Evolutionary conservation across 2,888 invertebrate genomes (phyloP).

Genomic region (Tricholauxania praeusta): DNA sequence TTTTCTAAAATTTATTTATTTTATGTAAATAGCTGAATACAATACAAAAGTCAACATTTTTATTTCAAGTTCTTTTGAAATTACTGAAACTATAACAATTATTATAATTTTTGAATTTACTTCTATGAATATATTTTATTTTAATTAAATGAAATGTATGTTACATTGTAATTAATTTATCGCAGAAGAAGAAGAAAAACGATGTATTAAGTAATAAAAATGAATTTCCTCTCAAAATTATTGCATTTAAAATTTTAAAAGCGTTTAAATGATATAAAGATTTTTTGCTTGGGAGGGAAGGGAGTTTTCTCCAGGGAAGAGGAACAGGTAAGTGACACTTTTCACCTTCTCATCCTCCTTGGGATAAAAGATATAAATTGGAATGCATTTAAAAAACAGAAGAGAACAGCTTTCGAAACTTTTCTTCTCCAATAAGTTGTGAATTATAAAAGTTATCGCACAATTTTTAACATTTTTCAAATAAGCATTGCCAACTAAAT

Average conservation of each 20-base stretch:
- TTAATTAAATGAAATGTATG: neutral
- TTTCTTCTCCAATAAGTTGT: too few species aligned
- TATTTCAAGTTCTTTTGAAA: slow-evolving; percentile 12
- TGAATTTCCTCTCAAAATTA: slow-evolving; percentile 46
- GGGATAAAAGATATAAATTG: too few species aligned
- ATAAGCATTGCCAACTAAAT: too few species aligned
- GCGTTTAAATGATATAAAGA: neutral
- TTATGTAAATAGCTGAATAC: slow-evolving; percentile 3
- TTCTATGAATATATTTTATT: neutral
- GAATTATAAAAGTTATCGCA: too few species aligned
- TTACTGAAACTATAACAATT: slow-evolving; percentile 12
- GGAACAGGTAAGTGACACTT: too few species aligned
- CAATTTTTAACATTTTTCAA: too few species aligned
- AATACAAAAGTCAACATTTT: neutral
- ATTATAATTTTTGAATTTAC: neutral
- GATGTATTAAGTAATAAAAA: slow-evolving; percentile 38
- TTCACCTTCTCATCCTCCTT: too few species aligned
- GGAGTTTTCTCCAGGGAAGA: too few species aligned
- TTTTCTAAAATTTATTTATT: slow-evolving; percentile 38
- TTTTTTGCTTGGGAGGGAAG: too few species aligned
- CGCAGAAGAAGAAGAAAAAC: neutral
- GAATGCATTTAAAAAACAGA: too few species aligned
- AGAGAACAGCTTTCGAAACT: too few species aligned
- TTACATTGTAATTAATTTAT: neutral
- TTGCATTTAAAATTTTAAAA: slow-evolving; percentile 21